Percentiles rank a stretch among this genome's conserved stretches.
Conservation (phyloP, 2,113 vertebrate species). For the Apeltes quadracus region DNA sequence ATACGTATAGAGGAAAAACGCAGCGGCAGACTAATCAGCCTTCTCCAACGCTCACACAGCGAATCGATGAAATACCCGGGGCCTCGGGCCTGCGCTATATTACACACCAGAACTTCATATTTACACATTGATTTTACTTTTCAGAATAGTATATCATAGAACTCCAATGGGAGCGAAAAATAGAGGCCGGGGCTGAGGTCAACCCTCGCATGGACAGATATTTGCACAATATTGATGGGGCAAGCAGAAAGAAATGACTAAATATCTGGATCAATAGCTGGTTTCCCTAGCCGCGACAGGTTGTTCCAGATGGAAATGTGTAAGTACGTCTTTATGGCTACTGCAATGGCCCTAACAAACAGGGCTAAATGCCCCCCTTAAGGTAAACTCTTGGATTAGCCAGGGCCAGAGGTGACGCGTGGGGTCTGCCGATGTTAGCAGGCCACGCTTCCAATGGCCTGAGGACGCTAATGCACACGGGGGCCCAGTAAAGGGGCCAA, state of each 20-base stretch:
- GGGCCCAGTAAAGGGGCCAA: conserved; percentile 67
- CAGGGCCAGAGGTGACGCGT: conserved; percentile 90
- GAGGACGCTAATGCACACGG: conserved; percentile 81
- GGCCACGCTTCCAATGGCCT: conserved; percentile 78
- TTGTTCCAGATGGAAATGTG: conserved; percentile 93
- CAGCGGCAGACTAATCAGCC: conserved; percentile 79
- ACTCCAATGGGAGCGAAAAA: conserved; percentile 95
- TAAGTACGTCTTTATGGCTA: conserved; percentile 91
- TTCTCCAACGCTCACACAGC: conserved; percentile 70
- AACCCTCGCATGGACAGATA: conserved; percentile 90
- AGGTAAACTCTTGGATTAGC: conserved; percentile 99
- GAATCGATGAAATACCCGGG: conserved; percentile 81
- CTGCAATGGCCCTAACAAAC: conserved; percentile 89
- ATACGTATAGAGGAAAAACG: conserved; percentile 71
- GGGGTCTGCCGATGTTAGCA: conserved; percentile 82
- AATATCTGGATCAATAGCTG: conserved; percentile 99
- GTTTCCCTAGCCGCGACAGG: conserved; percentile 91
- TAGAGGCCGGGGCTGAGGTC: conserved; percentile 94
- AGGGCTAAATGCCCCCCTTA: conserved; percentile 94
- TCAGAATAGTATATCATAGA: conserved; percentile 97
- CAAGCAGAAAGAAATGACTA: conserved; percentile 96
- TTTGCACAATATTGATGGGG: conserved; percentile 95
- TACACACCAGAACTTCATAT: conserved; percentile 96
- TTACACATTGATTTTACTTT: conserved; percentile 98
- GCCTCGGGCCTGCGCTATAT: conserved; percentile 89